A percentile compares a stretch with the other conserved stretches of the same genome.
phyloP scores from a whole-genome alignment of 2,113 vertebrate genomes.

The Notechis scutatus region DNA sequence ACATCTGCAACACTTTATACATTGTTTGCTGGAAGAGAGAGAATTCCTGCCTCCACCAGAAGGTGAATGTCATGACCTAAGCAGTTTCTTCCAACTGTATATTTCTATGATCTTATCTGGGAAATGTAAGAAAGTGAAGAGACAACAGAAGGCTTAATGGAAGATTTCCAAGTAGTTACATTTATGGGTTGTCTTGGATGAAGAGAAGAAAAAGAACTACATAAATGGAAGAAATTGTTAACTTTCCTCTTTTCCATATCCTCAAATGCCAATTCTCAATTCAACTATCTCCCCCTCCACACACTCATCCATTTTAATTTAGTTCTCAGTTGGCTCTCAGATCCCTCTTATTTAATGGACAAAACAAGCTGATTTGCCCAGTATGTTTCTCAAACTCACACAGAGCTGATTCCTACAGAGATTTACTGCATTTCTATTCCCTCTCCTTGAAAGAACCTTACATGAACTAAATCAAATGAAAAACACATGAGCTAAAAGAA shows the following conservation, averaged over 20 bases:
- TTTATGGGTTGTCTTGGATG: slow-evolving; percentile 23
- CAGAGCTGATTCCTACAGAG: slow-evolving; percentile 56
- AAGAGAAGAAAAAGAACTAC: slow-evolving; percentile 28
- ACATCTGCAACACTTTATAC: not conserved
- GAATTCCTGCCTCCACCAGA: not conserved
- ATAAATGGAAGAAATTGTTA: slow-evolving; percentile 40
- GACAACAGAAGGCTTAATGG: not conserved
- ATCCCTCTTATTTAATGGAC: slow-evolving; percentile 56
- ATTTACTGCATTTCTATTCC: slow-evolving; percentile 62
- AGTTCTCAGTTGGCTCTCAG: slow-evolving; percentile 62
- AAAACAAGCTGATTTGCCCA: slow-evolving; percentile 55
- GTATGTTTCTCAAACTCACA: slow-evolving; percentile 56
- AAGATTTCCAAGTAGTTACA: not conserved
- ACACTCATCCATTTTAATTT: slow-evolving; percentile 59
- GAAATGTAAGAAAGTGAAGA: slow-evolving; percentile 43
- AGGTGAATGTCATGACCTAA: not conserved
- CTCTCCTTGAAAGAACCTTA: slow-evolving; percentile 68
- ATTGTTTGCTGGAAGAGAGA: not conserved
- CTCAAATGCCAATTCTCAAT: slow-evolving; percentile 57
- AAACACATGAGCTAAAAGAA: slow-evolving; percentile 68
- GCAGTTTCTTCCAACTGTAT: not conserved
- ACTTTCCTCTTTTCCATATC: slow-evolving; percentile 51
- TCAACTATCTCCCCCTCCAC: slow-evolving; percentile 50
- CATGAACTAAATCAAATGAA: slow-evolving; percentile 73
- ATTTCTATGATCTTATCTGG: not conserved